Base-by-base conservation (phyloP, 2,888 invertebrate genomes). In the Fragum whitleyi region DNA sequence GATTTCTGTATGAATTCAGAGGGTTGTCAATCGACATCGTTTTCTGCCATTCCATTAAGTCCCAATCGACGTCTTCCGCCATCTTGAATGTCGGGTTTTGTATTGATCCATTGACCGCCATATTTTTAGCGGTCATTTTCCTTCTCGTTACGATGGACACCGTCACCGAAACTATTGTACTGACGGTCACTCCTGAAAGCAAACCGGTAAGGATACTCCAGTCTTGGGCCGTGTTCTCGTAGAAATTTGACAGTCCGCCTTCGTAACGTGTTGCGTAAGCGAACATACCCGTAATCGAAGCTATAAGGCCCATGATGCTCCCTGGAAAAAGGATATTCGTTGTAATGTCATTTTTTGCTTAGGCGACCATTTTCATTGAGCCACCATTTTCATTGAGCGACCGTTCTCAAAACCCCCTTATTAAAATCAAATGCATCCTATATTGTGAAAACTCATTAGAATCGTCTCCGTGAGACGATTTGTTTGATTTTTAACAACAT, bases 11-110 rank as follows among this genome's bases (percentile, higher is more conserved):
- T 0, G 91, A 89, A 47, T 85, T 87, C 9, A 91, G 79, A 0
- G 91, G 91, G 74, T 91, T 91, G 70, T 91, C 90, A 23, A 91
- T 91, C 23, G 87, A 86, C 36, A 90, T 85, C 2, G 89, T 87
- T 61, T 88, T 89, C 69, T 89, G 85, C 91, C 90, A 91, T 76
- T 90, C 90, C 23, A 70, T 75, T 7, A 78, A 78, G 51, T 65
- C 68, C 61, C 65, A 29, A 39, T 53, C 65, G 26, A 28, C 53
- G 19, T 42, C 21, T 6, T 42, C 42, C 21, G 65, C 42, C 36
- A 39, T 21, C 11, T 6, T 55, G 70, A 26, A 42, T 29, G 42
- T 73, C 78, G 11, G 68, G 29, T 28, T 57, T 39, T 14, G 67
- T 21, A 39, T 36, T 36, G 67, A 87, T 76, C 32, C 47, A 19